These are phyloP conservation scores for Batillaria attramentaria DNA, from an alignment of 1,140 invertebrate species.

Conservation along the genomic window DNA sequence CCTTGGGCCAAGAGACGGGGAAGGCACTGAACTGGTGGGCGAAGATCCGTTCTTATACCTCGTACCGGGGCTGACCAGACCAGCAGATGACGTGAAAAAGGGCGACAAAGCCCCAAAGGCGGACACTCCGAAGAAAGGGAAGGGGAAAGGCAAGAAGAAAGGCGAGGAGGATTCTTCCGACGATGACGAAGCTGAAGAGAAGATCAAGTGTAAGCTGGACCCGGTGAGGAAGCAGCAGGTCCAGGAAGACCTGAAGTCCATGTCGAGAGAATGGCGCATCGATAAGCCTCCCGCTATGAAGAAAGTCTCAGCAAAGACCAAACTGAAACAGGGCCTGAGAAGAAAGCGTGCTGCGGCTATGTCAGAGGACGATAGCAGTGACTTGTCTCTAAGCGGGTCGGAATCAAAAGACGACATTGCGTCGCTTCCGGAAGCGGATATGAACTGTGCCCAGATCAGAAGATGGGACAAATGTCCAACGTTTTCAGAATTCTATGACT, in stretches of 20 bases:
- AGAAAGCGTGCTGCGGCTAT: no score
- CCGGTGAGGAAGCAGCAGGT: background rate
- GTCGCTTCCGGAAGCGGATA: no score
- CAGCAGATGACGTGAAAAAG: background rate
- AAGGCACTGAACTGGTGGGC: constrained; percentile 3
- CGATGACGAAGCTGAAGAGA: constrained; percentile 13
- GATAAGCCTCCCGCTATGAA: no score
- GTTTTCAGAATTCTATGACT: constrained; percentile 1
- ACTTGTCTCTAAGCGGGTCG: no score
- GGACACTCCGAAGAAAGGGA: background rate
- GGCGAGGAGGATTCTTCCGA: background rate
- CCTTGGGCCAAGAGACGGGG: constrained; percentile 7
- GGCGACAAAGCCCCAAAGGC: background rate
- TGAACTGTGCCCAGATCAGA: no score
- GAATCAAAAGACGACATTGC: no score
- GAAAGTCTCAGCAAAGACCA: background rate
- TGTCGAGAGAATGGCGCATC: background rate
- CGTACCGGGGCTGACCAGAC: background rate
- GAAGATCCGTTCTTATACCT: background rate
- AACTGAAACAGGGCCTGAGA: background rate
- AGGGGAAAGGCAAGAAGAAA: background rate
- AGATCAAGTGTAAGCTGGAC: background rate
- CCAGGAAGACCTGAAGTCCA: background rate
- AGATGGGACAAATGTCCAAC: constrained; percentile 12
- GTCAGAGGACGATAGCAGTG: no score